Evolutionary conservation across 2,797 vertebrate genomes (phyloP).

Genomic region (Petrocephalus schoutedeni): DNA sequence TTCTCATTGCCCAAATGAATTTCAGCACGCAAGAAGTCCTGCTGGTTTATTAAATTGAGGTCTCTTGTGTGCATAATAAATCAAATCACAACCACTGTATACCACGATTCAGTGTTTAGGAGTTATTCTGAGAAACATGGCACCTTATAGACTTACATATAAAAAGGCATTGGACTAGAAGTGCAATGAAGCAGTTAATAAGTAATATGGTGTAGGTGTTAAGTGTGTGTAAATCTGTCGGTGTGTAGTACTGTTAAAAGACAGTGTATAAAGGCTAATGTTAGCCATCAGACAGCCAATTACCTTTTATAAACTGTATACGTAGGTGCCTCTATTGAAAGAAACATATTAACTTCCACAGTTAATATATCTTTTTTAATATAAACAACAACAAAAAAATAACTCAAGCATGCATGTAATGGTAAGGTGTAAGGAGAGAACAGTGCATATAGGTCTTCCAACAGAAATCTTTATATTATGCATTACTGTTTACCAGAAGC

Average conservation of each 20-base stretch:
- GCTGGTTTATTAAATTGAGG: background rate
- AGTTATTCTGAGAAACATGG: background rate
- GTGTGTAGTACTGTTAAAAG: background rate
- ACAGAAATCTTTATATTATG: slow-evolving; percentile 32
- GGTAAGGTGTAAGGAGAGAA: slow-evolving; percentile 28
- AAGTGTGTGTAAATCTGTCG: background rate
- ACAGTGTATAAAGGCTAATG: background rate
- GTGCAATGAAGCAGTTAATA: background rate
- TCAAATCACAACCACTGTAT: background rate
- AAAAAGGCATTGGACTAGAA: background rate
- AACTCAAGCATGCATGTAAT: slow-evolving; percentile 47
- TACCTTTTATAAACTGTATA: background rate
- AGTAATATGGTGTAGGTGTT: background rate
- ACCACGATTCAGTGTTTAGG: background rate
- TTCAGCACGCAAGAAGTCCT: background rate
- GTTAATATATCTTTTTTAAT: slow-evolving; percentile 49
- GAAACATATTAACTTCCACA: slow-evolving; percentile 56
- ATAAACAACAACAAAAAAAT: slow-evolving; percentile 40
- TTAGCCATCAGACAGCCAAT: slow-evolving; percentile 21
- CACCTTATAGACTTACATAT: background rate
- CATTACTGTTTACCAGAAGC: slow-evolving; percentile 39
- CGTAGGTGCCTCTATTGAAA: slow-evolving; percentile 57
- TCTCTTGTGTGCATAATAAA: slow-evolving; percentile 3
- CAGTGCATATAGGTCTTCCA: slow-evolving; percentile 32
- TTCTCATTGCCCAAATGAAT: slow-evolving; percentile 5